phyloP scores from a whole-genome alignment of 2,888 invertebrate genomes.

The Lochmaea capreae region DNA sequence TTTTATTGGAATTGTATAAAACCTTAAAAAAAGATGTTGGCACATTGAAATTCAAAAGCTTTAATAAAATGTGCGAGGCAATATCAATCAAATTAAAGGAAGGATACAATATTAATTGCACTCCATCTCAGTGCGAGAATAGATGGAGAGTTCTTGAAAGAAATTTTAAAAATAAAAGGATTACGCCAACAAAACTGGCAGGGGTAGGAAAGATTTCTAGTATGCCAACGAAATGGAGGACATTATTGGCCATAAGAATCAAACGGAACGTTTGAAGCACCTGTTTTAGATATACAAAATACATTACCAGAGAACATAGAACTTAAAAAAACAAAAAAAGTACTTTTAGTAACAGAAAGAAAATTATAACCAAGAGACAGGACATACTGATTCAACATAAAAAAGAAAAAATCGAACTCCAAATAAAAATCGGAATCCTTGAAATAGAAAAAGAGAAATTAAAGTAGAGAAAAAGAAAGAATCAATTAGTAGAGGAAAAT shows the following conservation, averaged over 20 bases:
- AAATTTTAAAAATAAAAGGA: no score
- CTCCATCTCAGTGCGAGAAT: constrained; percentile 24
- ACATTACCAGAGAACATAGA: constrained; percentile 7
- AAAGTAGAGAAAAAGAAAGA: no score
- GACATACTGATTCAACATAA: no score
- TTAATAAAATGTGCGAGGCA: constrained; percentile 21
- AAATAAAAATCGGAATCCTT: constrained; percentile 5
- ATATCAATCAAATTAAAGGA: constrained; percentile 15
- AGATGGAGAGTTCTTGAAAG: constrained; percentile 26
- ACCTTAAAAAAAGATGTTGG: constrained; percentile 20
- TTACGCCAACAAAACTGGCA: no score
- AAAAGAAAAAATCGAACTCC: constrained; percentile 3
- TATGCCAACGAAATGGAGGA: no score
- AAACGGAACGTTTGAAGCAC: constrained; percentile 10
- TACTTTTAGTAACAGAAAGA: constrained; percentile 8
- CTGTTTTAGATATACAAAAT: neutral
- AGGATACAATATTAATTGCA: constrained; percentile 10
- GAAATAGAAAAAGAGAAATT: constrained; percentile 9
- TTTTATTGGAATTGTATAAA: constrained; percentile 30
- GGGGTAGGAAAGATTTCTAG: no score
- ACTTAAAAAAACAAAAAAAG: constrained; percentile 10
- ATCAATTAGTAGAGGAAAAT: no score
- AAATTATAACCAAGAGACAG: neutral
- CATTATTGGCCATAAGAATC: no score
- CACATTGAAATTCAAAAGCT: constrained; percentile 9